Percentiles rank a stretch among this genome's conserved stretches.
Conservation (phyloP, 2,113 vertebrate genomes). For the Halichoerus grypus region DNA sequence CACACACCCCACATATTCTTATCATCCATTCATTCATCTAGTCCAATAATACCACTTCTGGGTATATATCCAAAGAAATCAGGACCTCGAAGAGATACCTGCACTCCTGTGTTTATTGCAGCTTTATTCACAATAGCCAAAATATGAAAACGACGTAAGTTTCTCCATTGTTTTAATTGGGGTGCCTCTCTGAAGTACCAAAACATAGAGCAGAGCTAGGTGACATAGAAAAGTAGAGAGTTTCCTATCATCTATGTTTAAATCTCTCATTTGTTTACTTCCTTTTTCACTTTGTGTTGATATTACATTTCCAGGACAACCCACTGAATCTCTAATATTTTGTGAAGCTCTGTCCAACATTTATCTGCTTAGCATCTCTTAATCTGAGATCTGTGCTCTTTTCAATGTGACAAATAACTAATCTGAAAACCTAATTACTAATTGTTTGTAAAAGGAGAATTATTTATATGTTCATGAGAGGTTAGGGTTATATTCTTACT, state of each 20-base stretch:
- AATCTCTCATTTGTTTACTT: background rate
- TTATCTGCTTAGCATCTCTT: background rate
- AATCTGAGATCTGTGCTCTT: slow-evolving; percentile 53
- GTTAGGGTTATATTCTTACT: background rate
- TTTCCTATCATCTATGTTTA: background rate
- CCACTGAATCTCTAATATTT: background rate
- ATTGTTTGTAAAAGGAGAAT: slow-evolving; percentile 52
- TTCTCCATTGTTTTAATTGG: background rate
- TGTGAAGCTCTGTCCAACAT: background rate
- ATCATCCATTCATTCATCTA: background rate
- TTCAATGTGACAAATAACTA: slow-evolving; percentile 50
- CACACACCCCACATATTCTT: background rate
- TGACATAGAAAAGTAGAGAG: background rate
- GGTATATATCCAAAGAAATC: background rate
- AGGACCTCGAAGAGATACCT: background rate
- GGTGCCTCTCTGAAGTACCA: background rate
- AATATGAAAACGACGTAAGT: background rate
- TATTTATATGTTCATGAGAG: slow-evolving; percentile 49
- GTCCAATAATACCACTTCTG: background rate
- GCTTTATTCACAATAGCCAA: background rate
- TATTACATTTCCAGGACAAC: background rate
- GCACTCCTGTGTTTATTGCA: background rate
- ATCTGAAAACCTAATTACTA: slow-evolving; percentile 43
- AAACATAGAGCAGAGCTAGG: background rate
- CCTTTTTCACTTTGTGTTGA: background rate